phyloP scores from a whole-genome alignment of 2,797 vertebrate species.

The Sebastes glaucus region DNA sequence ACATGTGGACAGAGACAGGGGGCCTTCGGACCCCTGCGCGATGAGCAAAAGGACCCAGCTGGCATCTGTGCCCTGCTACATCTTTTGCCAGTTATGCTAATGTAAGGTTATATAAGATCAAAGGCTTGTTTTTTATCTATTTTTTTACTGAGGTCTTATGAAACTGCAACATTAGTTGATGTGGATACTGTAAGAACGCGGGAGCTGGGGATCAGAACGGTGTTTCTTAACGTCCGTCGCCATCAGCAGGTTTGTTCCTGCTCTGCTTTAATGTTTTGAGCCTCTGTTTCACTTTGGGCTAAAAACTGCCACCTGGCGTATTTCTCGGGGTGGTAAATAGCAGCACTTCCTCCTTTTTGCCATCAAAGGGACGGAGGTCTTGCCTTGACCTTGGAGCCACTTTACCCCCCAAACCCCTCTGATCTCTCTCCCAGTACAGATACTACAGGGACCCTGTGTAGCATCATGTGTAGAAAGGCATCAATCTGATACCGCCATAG shows the following conservation, averaged over 20 bases:
- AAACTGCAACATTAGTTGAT: constrained; percentile 10
- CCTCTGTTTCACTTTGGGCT: constrained; percentile 34
- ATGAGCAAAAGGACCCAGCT: constrained; percentile 67
- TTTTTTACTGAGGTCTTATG: constrained; percentile 17
- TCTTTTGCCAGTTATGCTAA: constrained; percentile 52
- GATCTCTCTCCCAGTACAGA: constrained; percentile 34
- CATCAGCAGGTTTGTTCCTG: constrained; percentile 21
- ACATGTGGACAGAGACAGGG: constrained; percentile 78
- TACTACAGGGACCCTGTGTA: constrained; percentile 6
- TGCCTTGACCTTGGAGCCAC: constrained; percentile 63
- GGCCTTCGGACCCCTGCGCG: constrained; percentile 40
- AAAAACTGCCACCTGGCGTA: constrained; percentile 47
- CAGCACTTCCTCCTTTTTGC: constrained; percentile 34
- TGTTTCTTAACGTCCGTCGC: neutral
- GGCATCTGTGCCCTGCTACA: constrained; percentile 54
- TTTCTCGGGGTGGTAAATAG: constrained; percentile 50
- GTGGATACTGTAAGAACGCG: neutral
- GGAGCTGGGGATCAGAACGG: constrained; percentile 4
- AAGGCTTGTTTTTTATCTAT: constrained; percentile 32
- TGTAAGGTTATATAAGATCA: constrained; percentile 46
- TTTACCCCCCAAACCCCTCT: constrained; percentile 28
- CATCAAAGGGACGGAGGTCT: constrained; percentile 50
- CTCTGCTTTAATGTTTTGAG: constrained; percentile 17
- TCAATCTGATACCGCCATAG: neutral
- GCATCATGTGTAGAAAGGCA: constrained; percentile 20